phyloP scores from a whole-genome alignment of 2,888 invertebrate species.

The Synanthedon formicaeformis region DNA sequence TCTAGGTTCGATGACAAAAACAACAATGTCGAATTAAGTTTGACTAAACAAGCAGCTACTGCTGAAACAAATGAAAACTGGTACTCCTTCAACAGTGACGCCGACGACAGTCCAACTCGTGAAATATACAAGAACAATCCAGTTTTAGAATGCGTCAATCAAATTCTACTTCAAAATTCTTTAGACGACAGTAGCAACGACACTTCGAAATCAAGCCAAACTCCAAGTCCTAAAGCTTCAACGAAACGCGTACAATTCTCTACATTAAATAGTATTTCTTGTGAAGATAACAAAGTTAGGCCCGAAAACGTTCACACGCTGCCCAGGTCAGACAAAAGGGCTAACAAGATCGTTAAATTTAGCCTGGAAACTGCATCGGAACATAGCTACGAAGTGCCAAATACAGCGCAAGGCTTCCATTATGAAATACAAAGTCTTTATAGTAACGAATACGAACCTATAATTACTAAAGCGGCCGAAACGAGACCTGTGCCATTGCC shows the following conservation, averaged over 20 bases:
- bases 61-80: conserved; percentile 78
- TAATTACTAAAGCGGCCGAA: conserved; percentile 64
- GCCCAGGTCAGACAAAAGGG: conserved; percentile 55
- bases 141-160: conserved; percentile 87
- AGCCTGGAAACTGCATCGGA: conserved; percentile 65
- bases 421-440: conserved; percentile 76
- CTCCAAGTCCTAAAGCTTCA: conserved; percentile 57
- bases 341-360: conserved; percentile 64
- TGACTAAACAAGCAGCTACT: conserved; percentile 30
- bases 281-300: conserved; percentile 53
- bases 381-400: conserved; percentile 74
- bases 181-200: conserved; percentile 70
- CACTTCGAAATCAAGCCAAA: conserved; percentile 58
- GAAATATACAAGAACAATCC: conserved; percentile 84
- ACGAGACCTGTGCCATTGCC: conserved; percentile 41
- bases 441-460: conserved; percentile 81
- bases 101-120: conserved; percentile 78
- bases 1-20: conserved; percentile 40
- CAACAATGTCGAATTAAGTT: conserved; percentile 37
- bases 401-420: conserved; percentile 63
- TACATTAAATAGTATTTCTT: conserved; percentile 72
- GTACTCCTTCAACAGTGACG: conserved; percentile 84
- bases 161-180: conserved; percentile 82
- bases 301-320: conserved; percentile 40
- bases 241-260: conserved; percentile 74